Evolutionary conservation across 2,797 vertebrate species (phyloP).

Genomic region (Novumbra hubbsi): DNA sequence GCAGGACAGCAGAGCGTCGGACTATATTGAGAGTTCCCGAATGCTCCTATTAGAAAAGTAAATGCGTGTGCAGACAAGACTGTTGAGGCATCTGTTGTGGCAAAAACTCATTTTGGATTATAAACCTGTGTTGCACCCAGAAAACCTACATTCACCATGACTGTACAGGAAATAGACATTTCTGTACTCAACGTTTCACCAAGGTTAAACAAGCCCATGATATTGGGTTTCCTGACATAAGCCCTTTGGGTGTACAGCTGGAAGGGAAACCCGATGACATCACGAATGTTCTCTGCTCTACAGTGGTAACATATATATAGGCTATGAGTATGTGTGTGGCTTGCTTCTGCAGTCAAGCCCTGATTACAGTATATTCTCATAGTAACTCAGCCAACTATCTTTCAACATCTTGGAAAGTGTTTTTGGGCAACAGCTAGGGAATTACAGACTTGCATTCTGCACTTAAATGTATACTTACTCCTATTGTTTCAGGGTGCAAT

Average conservation of each 20-base stretch:
- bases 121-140: background rate
- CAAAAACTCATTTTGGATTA: background rate
- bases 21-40: background rate
- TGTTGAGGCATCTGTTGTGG: background rate
- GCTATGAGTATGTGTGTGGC: background rate
- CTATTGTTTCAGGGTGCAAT: background rate
- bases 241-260: background rate
- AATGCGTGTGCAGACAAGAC: background rate
- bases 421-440: constrained; percentile 9
- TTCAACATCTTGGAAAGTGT: constrained; percentile 25
- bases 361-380: constrained; percentile 4
- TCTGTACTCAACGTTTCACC: background rate
- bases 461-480: background rate
- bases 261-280: background rate
- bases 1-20: background rate
- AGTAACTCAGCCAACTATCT: background rate
- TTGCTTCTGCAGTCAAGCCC: constrained; percentile 9
- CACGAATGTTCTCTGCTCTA: background rate
- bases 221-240: background rate
- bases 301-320: constrained; percentile 1
- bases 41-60: background rate
- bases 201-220: background rate
- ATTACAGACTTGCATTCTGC: background rate
- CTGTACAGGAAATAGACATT: background rate
- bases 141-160: background rate